Base-by-base conservation (phyloP, 2,113 vertebrate genomes). In the Todiramphus chloris region DNA sequence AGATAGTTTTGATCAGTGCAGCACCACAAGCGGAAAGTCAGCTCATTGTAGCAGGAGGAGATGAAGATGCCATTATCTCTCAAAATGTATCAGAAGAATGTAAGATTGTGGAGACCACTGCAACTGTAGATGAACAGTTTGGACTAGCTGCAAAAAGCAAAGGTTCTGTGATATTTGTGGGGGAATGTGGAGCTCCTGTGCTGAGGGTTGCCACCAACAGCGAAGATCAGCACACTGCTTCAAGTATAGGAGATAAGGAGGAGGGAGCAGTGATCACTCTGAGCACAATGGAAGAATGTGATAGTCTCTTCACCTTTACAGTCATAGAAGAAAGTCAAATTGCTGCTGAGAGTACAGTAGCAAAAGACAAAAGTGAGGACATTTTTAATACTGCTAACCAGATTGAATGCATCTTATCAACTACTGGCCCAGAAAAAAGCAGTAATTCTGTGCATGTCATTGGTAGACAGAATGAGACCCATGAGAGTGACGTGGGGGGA, bases 61-160 rank as follows among this genome's bases (percentile, higher is more conserved):
- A 89, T 8, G 97, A 97, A 11, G 87, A 81, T 5, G 66, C 94
- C 16, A 0, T 97, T 80, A 76, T 97, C 41, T 97, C 97, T 81
- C 95, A 98, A 68, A 96, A 97, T 93, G 95, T 93, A 3, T 64
- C 93, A 55, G 95, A 96, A 2, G 98, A 98, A 35, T 96, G 87
- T 77, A 95, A 84, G 64, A 63, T 89, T 16, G 43, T 90, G 30
- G 88, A 73, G 6, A n/a, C 81, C 8, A 89, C 94, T 74, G 93
- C 75, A 46, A 18, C 76, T 55, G 83, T 59, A 72, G 85, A 53
- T 3, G 90, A 93, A 30, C 94, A 92, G 12, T 82, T 31, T 63
- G 92, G 14, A 10, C 89, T 73, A 50, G 50, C 88, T 19, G 70
- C 59, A 69, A 86, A 83, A 21, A 83, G 7, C 35, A 68, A 85